Percentiles rank a stretch among this genome's conserved stretches.
Conservation (phyloP, 1,140 invertebrate genomes). For the Pogonomyrmex barbatus region DNA sequence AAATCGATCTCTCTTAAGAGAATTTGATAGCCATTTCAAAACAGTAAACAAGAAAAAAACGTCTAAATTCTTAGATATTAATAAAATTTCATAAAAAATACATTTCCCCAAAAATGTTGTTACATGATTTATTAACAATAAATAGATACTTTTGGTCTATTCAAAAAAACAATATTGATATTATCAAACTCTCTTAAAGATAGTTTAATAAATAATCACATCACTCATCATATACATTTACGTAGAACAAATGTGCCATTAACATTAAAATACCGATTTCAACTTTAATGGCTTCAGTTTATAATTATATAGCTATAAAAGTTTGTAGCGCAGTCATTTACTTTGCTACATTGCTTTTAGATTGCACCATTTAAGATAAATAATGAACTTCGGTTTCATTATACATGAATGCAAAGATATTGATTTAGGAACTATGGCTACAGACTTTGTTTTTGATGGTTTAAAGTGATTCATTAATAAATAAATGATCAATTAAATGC, state of each 20-base stretch:
- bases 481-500: slow-evolving; percentile 75
- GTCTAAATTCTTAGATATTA: not conserved
- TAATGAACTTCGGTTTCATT: not conserved
- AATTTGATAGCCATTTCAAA: slow-evolving; percentile 22
- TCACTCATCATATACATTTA: not conserved
- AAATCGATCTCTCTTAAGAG: slow-evolving; percentile 17
- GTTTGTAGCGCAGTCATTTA: slow-evolving; percentile 23
- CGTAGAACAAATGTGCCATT: not conserved
- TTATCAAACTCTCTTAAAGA: slow-evolving; percentile 29
- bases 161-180: slow-evolving; percentile 12
- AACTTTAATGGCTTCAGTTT: slow-evolving; percentile 9
- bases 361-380: slow-evolving; percentile 50
- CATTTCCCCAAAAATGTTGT: slow-evolving; percentile 18
- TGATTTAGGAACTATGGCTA: slow-evolving; percentile 64
- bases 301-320: not conserved
- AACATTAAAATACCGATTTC: slow-evolving; percentile 24
- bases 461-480: slow-evolving; percentile 47
- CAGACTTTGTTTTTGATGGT: slow-evolving; percentile 38
- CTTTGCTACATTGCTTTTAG: slow-evolving; percentile 31
- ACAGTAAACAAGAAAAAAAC: not conserved
- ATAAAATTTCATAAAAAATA: not conserved
- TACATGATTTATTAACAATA: slow-evolving; percentile 8
- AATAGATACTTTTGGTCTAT: not conserved
- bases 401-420: slow-evolving; percentile 35
- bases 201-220: not conserved